Evolutionary conservation across 2,888 invertebrate genomes (phyloP).

Genomic region (Spatulosminthurus flaviceps): DNA sequence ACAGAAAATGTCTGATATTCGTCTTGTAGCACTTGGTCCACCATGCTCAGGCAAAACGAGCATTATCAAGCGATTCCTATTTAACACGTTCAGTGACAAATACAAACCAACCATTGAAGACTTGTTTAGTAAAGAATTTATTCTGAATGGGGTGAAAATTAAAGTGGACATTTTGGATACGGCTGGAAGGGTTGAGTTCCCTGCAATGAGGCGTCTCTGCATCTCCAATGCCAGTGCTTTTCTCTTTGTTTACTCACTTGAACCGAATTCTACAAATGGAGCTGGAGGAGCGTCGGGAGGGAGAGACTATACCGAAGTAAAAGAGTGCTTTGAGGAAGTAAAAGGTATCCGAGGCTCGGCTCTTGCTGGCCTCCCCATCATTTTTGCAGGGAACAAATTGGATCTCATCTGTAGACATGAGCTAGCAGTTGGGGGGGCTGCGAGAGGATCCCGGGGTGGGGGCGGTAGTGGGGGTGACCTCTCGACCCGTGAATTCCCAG

Average conservation of each 20-base stretch:
- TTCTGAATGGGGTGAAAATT: constrained; percentile 77
- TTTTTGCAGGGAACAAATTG: constrained; percentile 85
- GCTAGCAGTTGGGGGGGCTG: constrained; percentile 66
- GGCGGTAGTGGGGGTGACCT: constrained; percentile 65
- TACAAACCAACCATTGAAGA: constrained; percentile 90
- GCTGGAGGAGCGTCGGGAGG: neutral
- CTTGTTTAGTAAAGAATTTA: constrained; percentile 84
- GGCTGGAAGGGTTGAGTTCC: constrained; percentile 86
- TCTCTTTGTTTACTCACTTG: constrained; percentile 83
- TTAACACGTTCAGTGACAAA: constrained; percentile 80
- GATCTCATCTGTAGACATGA: constrained; percentile 71
- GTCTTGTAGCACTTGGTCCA: constrained; percentile 84
- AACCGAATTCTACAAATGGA: constrained; percentile 66
- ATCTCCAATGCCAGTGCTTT: constrained; percentile 90
- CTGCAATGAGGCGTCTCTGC: constrained; percentile 80
- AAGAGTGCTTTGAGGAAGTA: constrained; percentile 82
- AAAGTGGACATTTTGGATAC: constrained; percentile 71
- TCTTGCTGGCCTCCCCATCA: constrained; percentile 80
- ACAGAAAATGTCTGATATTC: constrained; percentile 68
- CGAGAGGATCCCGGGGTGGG: constrained; percentile 71
- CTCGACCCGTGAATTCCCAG: constrained; percentile 3
- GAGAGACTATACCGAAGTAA: constrained; percentile 73
- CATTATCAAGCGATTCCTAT: constrained; percentile 81
- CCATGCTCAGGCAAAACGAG: constrained; percentile 86
- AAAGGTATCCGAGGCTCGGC: constrained; percentile 77